phyloP scores from a whole-genome alignment of 2,113 vertebrate species.

The Ginglymostoma cirratum region DNA sequence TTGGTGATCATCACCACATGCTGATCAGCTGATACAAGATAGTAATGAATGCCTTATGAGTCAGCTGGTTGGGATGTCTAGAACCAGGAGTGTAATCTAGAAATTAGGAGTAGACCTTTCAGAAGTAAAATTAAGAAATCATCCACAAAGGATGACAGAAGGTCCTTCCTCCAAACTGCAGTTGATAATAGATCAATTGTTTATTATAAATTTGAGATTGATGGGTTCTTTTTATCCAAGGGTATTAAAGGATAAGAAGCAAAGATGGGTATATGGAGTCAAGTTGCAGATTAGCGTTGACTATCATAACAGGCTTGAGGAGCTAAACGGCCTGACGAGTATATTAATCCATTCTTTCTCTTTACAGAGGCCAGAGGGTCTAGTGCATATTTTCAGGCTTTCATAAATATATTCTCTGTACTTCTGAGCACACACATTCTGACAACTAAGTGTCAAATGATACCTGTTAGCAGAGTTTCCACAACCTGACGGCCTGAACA shows the following conservation, averaged over 20 bases:
- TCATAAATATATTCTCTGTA: background rate
- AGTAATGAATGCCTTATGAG: background rate
- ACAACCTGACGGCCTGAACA: background rate
- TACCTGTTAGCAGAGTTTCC: background rate
- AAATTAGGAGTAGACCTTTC: background rate
- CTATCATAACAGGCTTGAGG: background rate
- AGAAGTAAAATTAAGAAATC: background rate
- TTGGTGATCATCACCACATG: background rate
- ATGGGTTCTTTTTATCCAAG: background rate
- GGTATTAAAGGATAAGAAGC: background rate
- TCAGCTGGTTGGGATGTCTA: background rate
- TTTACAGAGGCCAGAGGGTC: background rate
- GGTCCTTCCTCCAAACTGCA: background rate
- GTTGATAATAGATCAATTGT: background rate
- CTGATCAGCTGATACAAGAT: background rate
- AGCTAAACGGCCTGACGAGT: background rate
- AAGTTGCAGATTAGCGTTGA: background rate
- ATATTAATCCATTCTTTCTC: background rate
- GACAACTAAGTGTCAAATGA: background rate
- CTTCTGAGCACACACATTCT: background rate
- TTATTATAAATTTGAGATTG: background rate
- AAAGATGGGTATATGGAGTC: background rate
- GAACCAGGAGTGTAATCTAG: background rate
- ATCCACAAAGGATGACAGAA: background rate
- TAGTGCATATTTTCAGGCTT: background rate